Percentiles rank a stretch among this genome's conserved stretches.
Conservation (phyloP, 2,888 invertebrate genomes). For the Sabatieria punctata region DNA sequence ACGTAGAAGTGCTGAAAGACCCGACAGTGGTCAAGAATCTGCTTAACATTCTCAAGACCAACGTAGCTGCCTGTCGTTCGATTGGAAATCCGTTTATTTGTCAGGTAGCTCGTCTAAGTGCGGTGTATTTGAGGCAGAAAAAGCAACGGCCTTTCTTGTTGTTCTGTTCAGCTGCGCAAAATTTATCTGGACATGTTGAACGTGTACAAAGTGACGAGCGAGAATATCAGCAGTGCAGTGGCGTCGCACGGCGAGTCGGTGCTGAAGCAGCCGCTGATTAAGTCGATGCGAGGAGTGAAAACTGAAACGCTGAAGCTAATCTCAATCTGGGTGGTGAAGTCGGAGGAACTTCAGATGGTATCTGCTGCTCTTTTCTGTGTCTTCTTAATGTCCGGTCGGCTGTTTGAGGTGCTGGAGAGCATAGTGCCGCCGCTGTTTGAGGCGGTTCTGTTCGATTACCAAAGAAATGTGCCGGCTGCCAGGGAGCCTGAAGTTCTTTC, state of each 20-base stretch:
- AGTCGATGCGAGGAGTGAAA: constrained; percentile 94
- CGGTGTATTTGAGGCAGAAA: constrained; percentile 2
- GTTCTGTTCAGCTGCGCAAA: constrained; percentile 56
- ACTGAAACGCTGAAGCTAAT: constrained; percentile 93
- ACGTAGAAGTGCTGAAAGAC: constrained; percentile 87
- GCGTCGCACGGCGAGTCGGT: constrained; percentile 81
- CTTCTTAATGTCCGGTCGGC: too few species aligned
- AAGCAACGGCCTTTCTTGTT: not conserved
- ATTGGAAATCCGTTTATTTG: constrained; percentile 87
- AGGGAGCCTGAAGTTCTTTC: constrained; percentile 93
- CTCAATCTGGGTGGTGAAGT: constrained; percentile 83
- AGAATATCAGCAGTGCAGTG: constrained; percentile 83
- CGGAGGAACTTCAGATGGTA: constrained; percentile 65
- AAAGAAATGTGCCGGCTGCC: constrained; percentile 82
- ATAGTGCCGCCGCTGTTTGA: constrained; percentile 93
- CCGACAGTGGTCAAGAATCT: constrained; percentile 90
- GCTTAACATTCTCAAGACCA: constrained; percentile 92
- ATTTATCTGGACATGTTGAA: constrained; percentile 98
- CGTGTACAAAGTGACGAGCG: constrained; percentile 81
- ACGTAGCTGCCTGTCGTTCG: constrained; percentile 95
- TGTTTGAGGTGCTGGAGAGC: constrained; percentile 67
- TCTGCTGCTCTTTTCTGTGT: too few species aligned
- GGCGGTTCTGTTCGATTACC: constrained; percentile 89
- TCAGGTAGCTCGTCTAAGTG: constrained; percentile 36
- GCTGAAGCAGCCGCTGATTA: constrained; percentile 92